phyloP scores from a whole-genome alignment of 2,797 vertebrate genomes.

The Sebastes hubbsi region DNA sequence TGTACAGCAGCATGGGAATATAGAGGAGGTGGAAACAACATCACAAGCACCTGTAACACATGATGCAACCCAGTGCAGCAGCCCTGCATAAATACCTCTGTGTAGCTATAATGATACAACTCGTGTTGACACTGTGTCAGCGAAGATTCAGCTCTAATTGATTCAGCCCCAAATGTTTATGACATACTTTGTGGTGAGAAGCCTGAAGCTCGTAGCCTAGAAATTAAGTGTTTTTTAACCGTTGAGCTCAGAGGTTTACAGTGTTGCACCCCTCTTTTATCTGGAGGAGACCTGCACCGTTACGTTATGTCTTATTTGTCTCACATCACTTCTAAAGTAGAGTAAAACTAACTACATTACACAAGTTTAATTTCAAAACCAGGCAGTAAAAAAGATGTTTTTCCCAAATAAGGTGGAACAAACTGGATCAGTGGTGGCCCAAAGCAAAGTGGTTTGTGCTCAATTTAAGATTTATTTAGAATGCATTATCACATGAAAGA shows the following conservation, averaged over 20 bases:
- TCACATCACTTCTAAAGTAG: background rate
- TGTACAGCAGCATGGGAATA: background rate
- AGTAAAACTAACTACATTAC: background rate
- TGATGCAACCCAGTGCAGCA: slow-evolving; percentile 9
- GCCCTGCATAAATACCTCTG: background rate
- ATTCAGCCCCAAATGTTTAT: background rate
- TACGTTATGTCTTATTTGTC: background rate
- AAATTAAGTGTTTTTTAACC: background rate
- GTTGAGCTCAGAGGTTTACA: background rate
- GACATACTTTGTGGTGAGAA: background rate
- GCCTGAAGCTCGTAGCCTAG: background rate
- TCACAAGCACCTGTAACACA: background rate
- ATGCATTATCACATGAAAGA: background rate
- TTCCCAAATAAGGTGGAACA: background rate
- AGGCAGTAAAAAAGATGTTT: background rate
- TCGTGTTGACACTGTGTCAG: background rate
- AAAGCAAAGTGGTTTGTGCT: background rate
- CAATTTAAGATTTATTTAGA: background rate
- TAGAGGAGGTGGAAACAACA: background rate
- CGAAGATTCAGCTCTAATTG: background rate
- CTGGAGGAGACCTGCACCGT: background rate
- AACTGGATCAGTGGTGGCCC: background rate
- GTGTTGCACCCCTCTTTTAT: background rate
- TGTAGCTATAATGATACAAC: background rate
- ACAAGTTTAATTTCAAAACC: background rate